Evolutionary conservation across 1,140 invertebrate genomes (phyloP), one percentile per base, ranked within the genome.

Genomic region (Drosophila simulans): DNA sequence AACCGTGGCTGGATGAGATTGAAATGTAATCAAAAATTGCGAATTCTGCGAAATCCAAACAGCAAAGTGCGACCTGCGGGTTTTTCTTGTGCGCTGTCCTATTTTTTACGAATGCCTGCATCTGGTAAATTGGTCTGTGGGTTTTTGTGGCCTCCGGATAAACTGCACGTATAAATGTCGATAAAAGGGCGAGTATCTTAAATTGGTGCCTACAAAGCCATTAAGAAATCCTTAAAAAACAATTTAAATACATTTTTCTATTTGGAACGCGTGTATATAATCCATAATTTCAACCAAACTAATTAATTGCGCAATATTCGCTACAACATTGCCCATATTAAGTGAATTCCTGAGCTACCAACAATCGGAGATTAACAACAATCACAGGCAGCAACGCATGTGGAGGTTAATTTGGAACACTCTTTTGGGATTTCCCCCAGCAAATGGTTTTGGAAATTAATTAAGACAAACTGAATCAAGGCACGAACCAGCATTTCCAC

Each of bases 21-120:
- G 60, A 82, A 83, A 83, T 88, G 75, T 73, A 86, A 88, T 86
- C 82, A 86, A 71, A 88, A 80, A 83, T 72, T 79, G 69, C 59
- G 45, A 49, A 70, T 62, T 64, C 77, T 56, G 82, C 66, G 57
- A 68, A 76, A 68, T 51, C 53, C 51, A 45, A 76, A 59, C 53
- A 53, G 60, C 51, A 52, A 52, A 74, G 51, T 63, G 35, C 57
- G 35, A 48, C 27, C 45, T 40, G 46, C 46, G 68, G 77, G 60
- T 64, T 79, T 65, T 49, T 31, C 56, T 66, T 63, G 64, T 48
- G 40, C 48, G n/a, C 55, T 37, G 17, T 65, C 17, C 22, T 7
- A 1, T 54, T 55, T 60, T 49, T 34, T 22, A 35, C 51, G 43
- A 71, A 40, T 57, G 62, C 60, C 39, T 57, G 62, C 60, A 37